phyloP scores from a whole-genome alignment of 1,140 invertebrate genomes.

The Apolygus lucorum region DNA sequence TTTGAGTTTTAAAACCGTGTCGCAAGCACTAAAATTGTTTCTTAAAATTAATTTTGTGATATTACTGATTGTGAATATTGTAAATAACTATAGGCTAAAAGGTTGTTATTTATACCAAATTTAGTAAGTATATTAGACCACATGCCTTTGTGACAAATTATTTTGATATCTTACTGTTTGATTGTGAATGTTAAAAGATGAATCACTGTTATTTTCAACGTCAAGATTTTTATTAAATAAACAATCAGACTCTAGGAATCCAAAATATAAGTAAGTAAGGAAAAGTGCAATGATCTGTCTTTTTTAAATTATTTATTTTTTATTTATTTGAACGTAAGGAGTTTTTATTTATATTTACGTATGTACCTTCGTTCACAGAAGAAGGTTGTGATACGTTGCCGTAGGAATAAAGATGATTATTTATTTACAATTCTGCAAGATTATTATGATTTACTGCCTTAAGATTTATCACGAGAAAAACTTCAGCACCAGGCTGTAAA shows the following conservation, averaged over 20 bases:
- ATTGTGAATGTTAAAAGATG: background rate
- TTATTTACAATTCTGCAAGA: too few species aligned
- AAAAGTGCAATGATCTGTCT: too few species aligned
- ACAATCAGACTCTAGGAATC: slow-evolving; percentile 7
- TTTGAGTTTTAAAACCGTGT: background rate
- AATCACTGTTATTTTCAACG: background rate
- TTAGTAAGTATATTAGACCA: background rate
- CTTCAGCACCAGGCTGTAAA: too few species aligned
- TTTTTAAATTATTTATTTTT: slow-evolving; percentile 2
- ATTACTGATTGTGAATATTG: slow-evolving; percentile 13
- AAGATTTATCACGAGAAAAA: too few species aligned
- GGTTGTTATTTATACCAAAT: background rate
- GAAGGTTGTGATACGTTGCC: background rate
- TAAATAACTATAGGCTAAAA: background rate
- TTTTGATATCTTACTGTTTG: slow-evolving; percentile 10
- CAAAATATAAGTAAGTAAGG: background rate
- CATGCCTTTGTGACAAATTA: background rate
- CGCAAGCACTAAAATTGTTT: background rate
- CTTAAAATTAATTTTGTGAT: background rate
- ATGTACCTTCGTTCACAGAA: background rate
- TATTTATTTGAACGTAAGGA: background rate
- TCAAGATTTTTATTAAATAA: background rate
- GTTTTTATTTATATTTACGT: background rate
- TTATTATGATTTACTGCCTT: too few species aligned
- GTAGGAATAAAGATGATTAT: slow-evolving; percentile 2